These are phyloP conservation scores for Pherbina coryleti DNA, from an alignment of 2,888 invertebrate species.

Conservation along the genomic window DNA sequence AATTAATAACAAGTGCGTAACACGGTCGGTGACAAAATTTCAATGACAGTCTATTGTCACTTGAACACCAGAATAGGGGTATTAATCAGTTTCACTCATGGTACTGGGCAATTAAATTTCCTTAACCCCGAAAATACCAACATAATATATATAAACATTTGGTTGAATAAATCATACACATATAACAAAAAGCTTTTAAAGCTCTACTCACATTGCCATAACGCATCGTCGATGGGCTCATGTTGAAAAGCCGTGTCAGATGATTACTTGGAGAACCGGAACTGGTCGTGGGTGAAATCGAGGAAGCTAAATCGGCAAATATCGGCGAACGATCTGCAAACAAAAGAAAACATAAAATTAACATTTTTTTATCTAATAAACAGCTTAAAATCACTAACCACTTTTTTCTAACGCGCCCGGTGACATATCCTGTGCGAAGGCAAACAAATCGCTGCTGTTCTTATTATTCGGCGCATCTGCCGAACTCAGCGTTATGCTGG, in stretches of 20 bases:
- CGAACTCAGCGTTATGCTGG: constrained; percentile 64
- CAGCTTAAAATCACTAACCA: constrained; percentile 53
- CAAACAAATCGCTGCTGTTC: constrained; percentile 61
- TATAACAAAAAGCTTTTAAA: neutral
- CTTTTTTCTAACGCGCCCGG: constrained; percentile 59
- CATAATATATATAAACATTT: constrained; percentile 6
- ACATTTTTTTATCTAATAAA: neutral
- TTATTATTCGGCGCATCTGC: constrained; percentile 66
- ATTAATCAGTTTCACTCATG: no score
- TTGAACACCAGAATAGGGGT: no score
- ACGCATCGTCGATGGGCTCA: constrained; percentile 65
- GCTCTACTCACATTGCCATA: constrained; percentile 66
- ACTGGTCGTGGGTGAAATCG: constrained; percentile 62
- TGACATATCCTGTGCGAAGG: constrained; percentile 65
- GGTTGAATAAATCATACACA: neutral
- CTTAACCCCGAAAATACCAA: neutral
- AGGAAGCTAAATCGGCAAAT: constrained; percentile 62
- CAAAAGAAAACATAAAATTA: neutral
- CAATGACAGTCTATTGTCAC: no score
- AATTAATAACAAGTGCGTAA: no score
- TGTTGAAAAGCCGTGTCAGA: constrained; percentile 63
- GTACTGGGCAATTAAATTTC: no score
- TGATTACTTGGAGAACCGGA: constrained; percentile 63
- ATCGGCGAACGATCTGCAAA: constrained; percentile 58
- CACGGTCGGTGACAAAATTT: no score